These are phyloP conservation scores for Brenthis ino DNA, from an alignment of 2,888 invertebrate genomes.

Conservation along the genomic window DNA sequence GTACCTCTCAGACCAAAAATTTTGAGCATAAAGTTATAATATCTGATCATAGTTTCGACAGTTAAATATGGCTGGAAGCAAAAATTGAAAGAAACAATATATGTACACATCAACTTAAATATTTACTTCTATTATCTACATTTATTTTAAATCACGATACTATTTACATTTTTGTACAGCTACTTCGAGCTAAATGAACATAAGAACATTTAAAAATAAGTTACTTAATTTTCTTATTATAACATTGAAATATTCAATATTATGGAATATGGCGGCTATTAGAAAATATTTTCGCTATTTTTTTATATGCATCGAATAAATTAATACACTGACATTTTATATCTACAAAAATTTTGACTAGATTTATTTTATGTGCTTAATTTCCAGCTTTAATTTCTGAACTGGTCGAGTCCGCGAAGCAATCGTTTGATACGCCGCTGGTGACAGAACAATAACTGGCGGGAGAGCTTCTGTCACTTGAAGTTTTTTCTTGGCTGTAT, in stretches of 20 bases:
- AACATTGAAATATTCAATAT: conserved; percentile 12
- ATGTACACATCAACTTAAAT: no score
- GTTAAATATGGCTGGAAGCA: not conserved
- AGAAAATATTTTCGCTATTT: conserved; percentile 10
- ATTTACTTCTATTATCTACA: conserved; percentile 13
- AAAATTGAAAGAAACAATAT: not conserved
- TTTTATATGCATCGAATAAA: conserved; percentile 19
- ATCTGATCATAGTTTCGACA: no score
- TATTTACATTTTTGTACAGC: conserved; percentile 16
- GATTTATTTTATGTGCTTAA: conserved; percentile 42
- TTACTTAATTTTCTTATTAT: not conserved
- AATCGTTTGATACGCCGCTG: conserved; percentile 69
- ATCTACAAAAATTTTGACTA: conserved; percentile 33
- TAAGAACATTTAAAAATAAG: not conserved
- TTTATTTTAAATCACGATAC: conserved; percentile 1
- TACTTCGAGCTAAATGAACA: not conserved
- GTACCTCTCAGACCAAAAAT: no score
- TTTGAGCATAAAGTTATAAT: no score
- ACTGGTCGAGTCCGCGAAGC: conserved; percentile 63
- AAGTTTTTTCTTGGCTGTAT: conserved; percentile 59
- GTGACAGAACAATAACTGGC: conserved; percentile 74
- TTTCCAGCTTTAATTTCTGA: conserved; percentile 73
- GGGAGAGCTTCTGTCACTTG: conserved; percentile 73
- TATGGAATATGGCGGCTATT: conserved; percentile 19
- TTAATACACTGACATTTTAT: conserved; percentile 11